Evolutionary conservation across 2,113 vertebrate species (phyloP), one percentile per base, ranked within the genome.

Genomic region (Dicentrarchus labrax): DNA sequence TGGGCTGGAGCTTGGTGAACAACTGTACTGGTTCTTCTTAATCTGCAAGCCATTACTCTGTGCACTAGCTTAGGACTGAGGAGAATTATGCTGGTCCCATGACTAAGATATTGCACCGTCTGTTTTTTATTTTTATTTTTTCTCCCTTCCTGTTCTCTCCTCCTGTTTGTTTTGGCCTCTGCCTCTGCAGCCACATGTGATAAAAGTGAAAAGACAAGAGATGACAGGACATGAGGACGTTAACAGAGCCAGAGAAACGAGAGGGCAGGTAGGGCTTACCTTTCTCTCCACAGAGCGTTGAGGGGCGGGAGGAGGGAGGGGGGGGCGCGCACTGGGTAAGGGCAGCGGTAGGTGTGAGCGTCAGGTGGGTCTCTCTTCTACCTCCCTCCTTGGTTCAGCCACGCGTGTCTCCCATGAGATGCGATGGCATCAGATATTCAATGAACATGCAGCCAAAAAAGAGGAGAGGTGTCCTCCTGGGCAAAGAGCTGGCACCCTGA

Each of bases 81-180:
- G 24, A 87, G 91, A 93, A 94, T 93, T 94, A 94, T 89, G 90
- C 80, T 74, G 85, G 94, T 96, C 95, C 88, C 91, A 94, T 95
- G 95, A 95, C 93, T 88, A 81, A 92, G 90, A 91, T 90, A 92
- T 93, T 90, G 83, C 93, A 77, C 68, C 64, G 67, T 92, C 88
- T 92, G 84, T 88, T 93, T 92, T 86, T 79, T 84, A 72, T 88
- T 85, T 80, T 67, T 69, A 56, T 72, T 75, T 88, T 88, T 83
- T 57, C 75, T 61, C 81, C 62, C 89, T 90, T 86, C 88, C 79
- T 78, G 68, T 66, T 84, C 82, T 76, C 70, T 84, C 70, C 83
- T 76, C 83, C 77, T 87, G 77, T 91, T 94, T 88, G 86, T 87
- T 85, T 93, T 93, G 89, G 88, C 86, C 80, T 76, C 43, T 22